These are phyloP conservation scores for Drosophila virilis DNA, from an alignment of 1,140 invertebrate genomes.

Conservation along the genomic window DNA sequence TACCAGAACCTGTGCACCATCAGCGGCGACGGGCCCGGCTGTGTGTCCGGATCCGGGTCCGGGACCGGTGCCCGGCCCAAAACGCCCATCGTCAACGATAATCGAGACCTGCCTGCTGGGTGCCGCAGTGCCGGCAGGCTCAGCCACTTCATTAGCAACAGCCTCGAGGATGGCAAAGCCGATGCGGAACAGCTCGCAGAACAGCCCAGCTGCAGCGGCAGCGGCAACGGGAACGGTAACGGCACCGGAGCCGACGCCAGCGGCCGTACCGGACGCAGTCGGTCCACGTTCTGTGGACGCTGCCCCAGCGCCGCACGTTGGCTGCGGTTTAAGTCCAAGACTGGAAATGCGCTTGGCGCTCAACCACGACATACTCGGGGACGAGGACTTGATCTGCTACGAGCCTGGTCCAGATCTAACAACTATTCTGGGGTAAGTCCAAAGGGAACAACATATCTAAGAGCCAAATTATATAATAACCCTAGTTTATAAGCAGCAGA, in stretches of 20 bases:
- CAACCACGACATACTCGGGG: conserved; percentile 84
- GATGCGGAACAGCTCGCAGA: conserved; percentile 62
- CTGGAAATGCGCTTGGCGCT: conserved; percentile 87
- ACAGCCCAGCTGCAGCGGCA: conserved; percentile 55
- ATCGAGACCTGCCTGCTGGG: conserved; percentile 83
- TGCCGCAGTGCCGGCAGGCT: conserved; percentile 57
- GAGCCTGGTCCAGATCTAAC: conserved; percentile 84
- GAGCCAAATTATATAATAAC: no score
- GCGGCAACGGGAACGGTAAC: background rate
- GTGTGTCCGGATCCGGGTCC: background rate
- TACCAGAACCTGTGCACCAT: conserved; percentile 69
- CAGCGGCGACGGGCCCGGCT: background rate
- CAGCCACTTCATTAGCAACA: conserved; percentile 82
- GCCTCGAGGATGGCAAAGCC: conserved; percentile 84
- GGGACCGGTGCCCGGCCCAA: conserved; percentile 40
- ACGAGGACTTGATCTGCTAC: conserved; percentile 84
- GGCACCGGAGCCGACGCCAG: background rate
- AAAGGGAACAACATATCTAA: background rate
- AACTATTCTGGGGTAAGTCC: conserved; percentile 82
- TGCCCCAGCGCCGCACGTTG: conserved; percentile 83
- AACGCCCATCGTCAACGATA: conserved; percentile 81
- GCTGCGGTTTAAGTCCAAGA: conserved; percentile 85
- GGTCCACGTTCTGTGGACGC: conserved; percentile 85
- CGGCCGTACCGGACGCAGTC: conserved; percentile 10
- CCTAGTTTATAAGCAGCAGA: no score